Percentiles rank a stretch among this genome's conserved stretches.
These are phyloP conservation scores for Myiothlypis coronata DNA, from an alignment of 2,797 vertebrate species.

Conservation along the genomic window DNA sequence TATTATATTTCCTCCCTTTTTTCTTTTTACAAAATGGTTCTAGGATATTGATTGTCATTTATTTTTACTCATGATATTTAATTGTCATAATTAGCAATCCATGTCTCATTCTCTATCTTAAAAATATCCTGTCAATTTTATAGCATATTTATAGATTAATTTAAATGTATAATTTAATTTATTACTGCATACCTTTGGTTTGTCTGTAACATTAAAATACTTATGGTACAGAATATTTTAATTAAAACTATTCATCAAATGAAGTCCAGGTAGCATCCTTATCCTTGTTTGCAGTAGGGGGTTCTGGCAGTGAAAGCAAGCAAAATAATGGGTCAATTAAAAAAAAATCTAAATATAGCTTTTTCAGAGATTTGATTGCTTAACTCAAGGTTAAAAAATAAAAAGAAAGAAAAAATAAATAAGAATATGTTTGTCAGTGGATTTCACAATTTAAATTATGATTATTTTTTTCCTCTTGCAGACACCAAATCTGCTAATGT, in stretches of 20 bases:
- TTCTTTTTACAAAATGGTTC: constrained; percentile 65
- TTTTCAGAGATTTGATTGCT: constrained; percentile 64
- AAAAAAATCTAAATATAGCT: constrained; percentile 74
- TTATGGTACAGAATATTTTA: constrained; percentile 85
- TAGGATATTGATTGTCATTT: constrained; percentile 79
- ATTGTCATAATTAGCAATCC: constrained; percentile 81
- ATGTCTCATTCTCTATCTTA: constrained; percentile 70
- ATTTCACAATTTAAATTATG: constrained; percentile 45
- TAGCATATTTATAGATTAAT: constrained; percentile 82
- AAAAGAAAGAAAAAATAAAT: neutral
- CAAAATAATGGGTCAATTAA: constrained; percentile 84
- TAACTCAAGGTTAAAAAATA: constrained; percentile 31
- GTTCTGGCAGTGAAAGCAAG: constrained; percentile 74
- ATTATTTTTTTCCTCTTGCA: constrained; percentile 9
- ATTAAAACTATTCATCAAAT: constrained; percentile 87
- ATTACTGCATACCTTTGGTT: constrained; percentile 80
- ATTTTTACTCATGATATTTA: constrained; percentile 76
- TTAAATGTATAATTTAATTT: constrained; percentile 82
- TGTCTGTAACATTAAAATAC: constrained; percentile 85
- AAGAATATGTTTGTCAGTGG: neutral
- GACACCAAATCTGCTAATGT: neutral
- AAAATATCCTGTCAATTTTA: constrained; percentile 78
- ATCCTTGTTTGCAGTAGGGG: constrained; percentile 80
- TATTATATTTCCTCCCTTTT: constrained; percentile 66
- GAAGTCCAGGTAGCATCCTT: constrained; percentile 79